Conservation (phyloP, 2,797 vertebrate genomes). For the Hypotaenidia okinawae region DNA sequence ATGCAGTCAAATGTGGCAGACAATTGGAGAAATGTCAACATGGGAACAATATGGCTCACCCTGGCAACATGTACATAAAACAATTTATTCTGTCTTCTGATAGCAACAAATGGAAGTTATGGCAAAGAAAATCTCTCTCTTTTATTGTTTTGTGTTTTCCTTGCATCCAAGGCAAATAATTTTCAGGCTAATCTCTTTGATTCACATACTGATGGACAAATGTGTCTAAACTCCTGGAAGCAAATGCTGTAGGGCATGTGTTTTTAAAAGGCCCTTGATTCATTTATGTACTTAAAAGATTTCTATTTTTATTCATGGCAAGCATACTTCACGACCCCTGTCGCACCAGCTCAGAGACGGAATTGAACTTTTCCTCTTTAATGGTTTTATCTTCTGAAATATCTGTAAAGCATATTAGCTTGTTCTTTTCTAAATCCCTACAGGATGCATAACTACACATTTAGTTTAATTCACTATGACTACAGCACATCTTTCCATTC, state of each 20-base stretch:
- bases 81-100: background rate
- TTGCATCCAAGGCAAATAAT: conserved; percentile 18
- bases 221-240: conserved; percentile 39
- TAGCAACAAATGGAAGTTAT: background rate
- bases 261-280: conserved; percentile 49
- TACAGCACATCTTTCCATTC: background rate
- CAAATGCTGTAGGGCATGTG: background rate
- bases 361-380: conserved; percentile 12
- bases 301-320: conserved; percentile 20
- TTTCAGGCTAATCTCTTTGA: conserved; percentile 17
- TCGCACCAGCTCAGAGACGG: background rate
- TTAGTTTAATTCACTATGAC: background rate
- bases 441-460: background rate
- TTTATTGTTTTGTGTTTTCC: background rate
- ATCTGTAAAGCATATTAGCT: background rate
- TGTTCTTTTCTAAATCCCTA: background rate
- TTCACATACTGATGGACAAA: conserved; percentile 37
- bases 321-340: background rate
- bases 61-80: background rate
- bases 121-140: background rate
- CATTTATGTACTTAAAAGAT: conserved; percentile 3
- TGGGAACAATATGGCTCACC: background rate
- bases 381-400: conserved; percentile 3
- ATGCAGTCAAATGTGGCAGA: conserved; percentile 2
- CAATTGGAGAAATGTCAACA: conserved; percentile 31